Base-by-base conservation (phyloP, 2,888 invertebrate genomes). In the Monochamus alternatus region DNA sequence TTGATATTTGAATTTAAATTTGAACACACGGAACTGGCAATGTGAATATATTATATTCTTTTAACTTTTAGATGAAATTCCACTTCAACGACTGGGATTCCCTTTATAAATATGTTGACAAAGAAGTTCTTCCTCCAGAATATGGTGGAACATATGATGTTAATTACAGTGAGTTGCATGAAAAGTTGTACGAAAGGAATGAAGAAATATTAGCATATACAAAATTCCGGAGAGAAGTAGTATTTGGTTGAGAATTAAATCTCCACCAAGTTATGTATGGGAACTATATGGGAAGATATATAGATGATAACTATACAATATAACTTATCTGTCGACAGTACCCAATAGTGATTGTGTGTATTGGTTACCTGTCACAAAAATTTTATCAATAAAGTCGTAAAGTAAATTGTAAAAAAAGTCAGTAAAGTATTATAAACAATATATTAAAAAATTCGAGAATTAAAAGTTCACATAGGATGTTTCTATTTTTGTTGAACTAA, bases 111-210 rank as follows among this genome's bases (percentile, higher is more conserved):
- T 89, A 90, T 82, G 87, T 92, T 14, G 87, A 88, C 55, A 90
- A 90, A 3, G 87, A 88, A 62, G 87, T 87, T 80, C 84, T 92
- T 77, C 91, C 92, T 10, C 87, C 88, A 81, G 89, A n/a, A 78
- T 94, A 94, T 82, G 94, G 94, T 0, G 94, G 94, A 0, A 87
- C 86, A 10, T 77, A 77, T n/a, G 43, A 68, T 9, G 76, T 84
- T 59, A 81, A 84, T 65, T 84, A 81, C 55, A 73, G 83, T 5
- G 76, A 82, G 43, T 64, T 83, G 43, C 83, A 83, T 51, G 76
- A 81, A 62, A 76, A 83, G 51, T 74, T 87, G 51, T 79, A 83
- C 38, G 82, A 81, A 7, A 80, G 83, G 75, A 81, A 82, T 59
- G 78, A 81, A 30, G 75, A 82, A 77, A 81, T 86, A 65, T 76